Conservation (phyloP, 2,113 vertebrate genomes). For the Syrmaticus mikado region DNA sequence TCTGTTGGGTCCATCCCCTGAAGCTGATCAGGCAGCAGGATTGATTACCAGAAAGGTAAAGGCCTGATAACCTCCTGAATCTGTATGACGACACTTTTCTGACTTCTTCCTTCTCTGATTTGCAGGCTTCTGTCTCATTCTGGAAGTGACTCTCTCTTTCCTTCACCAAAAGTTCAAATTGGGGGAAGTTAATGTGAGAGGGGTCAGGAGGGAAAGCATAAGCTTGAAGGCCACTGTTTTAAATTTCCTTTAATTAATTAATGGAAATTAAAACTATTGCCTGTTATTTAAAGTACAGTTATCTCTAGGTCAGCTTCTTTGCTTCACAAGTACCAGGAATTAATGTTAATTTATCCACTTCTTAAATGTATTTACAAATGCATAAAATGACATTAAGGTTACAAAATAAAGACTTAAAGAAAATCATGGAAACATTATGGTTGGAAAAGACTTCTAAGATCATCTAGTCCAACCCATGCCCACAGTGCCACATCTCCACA, state of each 20-base stretch:
- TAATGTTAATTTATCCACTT: background rate
- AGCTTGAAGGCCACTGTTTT: background rate
- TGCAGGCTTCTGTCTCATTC: background rate
- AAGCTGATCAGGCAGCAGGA: slow-evolving; percentile 63
- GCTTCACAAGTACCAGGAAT: background rate
- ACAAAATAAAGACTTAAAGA: background rate
- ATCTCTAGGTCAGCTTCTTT: background rate
- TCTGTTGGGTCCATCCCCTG: slow-evolving; percentile 49
- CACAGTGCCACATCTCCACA: too few species aligned
- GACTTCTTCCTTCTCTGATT: slow-evolving; percentile 10
- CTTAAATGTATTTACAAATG: background rate
- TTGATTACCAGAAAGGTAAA: slow-evolving; percentile 63
- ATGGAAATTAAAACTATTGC: background rate
- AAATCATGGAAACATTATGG: background rate
- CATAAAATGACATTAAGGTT: background rate
- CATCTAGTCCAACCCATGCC: too few species aligned
- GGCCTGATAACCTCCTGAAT: slow-evolving; percentile 61
- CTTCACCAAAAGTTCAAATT: background rate
- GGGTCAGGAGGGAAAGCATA: background rate
- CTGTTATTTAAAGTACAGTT: background rate
- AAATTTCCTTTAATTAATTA: background rate
- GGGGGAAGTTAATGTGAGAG: slow-evolving; percentile 5
- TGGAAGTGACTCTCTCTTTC: slow-evolving; percentile 54
- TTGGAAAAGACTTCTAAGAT: too few species aligned
- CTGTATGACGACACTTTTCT: slow-evolving; percentile 23